These are phyloP conservation scores for Geopemphigus sp. DNA, from an alignment of 1,140 invertebrate species.

Conservation along the genomic window DNA sequence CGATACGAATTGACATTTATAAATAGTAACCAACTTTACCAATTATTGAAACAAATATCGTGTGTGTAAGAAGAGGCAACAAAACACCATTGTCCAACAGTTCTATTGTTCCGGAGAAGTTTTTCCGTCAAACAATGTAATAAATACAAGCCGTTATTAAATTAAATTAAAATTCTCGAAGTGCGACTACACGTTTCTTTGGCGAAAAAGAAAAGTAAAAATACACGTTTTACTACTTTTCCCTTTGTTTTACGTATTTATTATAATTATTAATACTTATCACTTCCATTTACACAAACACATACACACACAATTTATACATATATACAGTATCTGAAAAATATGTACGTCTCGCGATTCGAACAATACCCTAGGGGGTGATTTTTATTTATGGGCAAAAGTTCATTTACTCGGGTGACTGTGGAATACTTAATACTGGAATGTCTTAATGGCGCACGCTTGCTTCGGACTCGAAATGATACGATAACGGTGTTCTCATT, in stretches of 20 bases:
- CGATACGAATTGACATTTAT: no score
- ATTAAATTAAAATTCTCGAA: constrained; percentile 15
- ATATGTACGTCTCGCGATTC: not conserved
- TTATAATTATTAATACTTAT: constrained; percentile 28
- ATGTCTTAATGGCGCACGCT: not conserved
- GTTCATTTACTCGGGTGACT: constrained; percentile 42
- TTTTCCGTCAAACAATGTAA: no score
- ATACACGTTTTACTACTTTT: not conserved
- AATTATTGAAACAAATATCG: no score
- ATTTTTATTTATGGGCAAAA: constrained; percentile 39
- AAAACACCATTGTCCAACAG: no score
- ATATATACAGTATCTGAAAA: not conserved
- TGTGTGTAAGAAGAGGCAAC: no score
- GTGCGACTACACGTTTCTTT: not conserved
- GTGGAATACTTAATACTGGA: constrained; percentile 27
- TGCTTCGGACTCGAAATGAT: constrained; percentile 12
- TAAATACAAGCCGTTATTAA: no score
- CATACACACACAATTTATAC: not conserved
- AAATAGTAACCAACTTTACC: no score
- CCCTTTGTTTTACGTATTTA: not conserved
- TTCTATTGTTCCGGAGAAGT: no score
- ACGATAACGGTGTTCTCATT: not conserved
- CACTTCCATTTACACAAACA: not conserved
- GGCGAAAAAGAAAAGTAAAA: not conserved
- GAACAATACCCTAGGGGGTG: constrained; percentile 31